These are phyloP conservation scores for Troilus luridus DNA, from an alignment of 2,888 invertebrate genomes.

Conservation along the genomic window DNA sequence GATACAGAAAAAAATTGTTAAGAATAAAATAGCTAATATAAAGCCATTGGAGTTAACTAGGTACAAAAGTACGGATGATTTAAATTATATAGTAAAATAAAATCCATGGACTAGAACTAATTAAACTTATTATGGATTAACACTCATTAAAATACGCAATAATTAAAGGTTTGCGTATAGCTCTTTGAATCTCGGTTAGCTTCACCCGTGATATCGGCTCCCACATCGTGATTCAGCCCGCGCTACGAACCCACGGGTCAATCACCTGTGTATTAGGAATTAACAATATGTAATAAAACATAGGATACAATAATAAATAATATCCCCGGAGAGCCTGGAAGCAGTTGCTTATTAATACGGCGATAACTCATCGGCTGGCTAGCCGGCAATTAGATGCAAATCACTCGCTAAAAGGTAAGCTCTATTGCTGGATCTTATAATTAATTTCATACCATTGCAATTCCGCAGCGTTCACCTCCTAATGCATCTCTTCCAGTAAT, in stretches of 20 bases:
- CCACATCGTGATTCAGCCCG: background rate
- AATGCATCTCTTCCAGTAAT: background rate
- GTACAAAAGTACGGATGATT: too few relatives aligned
- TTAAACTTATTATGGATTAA: too few relatives aligned
- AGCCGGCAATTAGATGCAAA: slow-evolving; percentile 54
- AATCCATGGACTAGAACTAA: too few relatives aligned
- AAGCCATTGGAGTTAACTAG: too few relatives aligned
- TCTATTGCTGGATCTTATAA: slow-evolving; percentile 2
- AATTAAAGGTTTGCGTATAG: too few relatives aligned
- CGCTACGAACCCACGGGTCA: background rate
- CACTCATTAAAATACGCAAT: too few relatives aligned
- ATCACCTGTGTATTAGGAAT: background rate
- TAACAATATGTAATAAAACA: slow-evolving; percentile 13
- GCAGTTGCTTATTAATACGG: slow-evolving; percentile 29
- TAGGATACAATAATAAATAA: background rate
- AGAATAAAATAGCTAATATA: too few relatives aligned
- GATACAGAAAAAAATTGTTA: too few relatives aligned
- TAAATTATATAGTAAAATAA: too few relatives aligned
- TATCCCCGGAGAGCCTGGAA: background rate
- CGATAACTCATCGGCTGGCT: background rate
- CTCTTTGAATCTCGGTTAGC: too few relatives aligned
- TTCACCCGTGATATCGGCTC: background rate
- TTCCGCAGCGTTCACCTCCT: background rate
- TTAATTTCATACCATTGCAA: slow-evolving; percentile 38
- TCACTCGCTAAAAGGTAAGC: background rate